These are phyloP conservation scores for Heliangelus exortis DNA, from an alignment of 2,797 vertebrate species.

Conservation along the genomic window DNA sequence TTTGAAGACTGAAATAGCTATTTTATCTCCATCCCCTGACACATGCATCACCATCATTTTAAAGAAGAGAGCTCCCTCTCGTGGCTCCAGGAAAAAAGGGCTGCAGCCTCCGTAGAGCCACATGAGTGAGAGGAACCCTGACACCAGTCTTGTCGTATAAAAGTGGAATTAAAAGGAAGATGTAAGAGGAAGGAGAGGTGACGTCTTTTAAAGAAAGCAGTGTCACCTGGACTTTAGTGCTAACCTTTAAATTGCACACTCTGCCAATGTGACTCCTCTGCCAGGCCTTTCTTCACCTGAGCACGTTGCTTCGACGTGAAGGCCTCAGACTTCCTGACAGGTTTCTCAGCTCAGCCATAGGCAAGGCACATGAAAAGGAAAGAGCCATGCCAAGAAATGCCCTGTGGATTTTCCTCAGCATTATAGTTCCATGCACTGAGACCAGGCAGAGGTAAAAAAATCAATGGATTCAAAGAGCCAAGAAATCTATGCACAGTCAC, in stretches of 20 bases:
- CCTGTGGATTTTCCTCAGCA: background rate
- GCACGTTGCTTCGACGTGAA: background rate
- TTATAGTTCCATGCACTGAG: background rate
- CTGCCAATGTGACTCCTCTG: background rate
- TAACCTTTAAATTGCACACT: background rate
- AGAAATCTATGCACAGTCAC: background rate
- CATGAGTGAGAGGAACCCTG: background rate
- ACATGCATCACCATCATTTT: background rate
- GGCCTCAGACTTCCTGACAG: background rate
- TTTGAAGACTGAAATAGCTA: background rate
- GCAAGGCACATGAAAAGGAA: background rate
- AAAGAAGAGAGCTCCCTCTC: slow-evolving; percentile 76
- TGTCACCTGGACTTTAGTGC: background rate
- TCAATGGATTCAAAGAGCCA: background rate
- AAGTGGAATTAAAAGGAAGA: background rate
- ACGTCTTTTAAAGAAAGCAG: background rate
- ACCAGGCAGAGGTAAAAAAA: background rate
- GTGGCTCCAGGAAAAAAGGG: slow-evolving; percentile 40
- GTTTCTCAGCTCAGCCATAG: background rate
- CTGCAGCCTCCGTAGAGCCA: background rate
- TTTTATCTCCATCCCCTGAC: background rate
- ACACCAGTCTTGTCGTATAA: background rate
- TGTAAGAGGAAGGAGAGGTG: background rate
- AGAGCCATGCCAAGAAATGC: background rate
- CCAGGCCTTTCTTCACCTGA: background rate